Evolutionary conservation across 2,888 invertebrate species (phyloP), one percentile per base, ranked within the genome.

Genomic region (Ptilodon capucinus): DNA sequence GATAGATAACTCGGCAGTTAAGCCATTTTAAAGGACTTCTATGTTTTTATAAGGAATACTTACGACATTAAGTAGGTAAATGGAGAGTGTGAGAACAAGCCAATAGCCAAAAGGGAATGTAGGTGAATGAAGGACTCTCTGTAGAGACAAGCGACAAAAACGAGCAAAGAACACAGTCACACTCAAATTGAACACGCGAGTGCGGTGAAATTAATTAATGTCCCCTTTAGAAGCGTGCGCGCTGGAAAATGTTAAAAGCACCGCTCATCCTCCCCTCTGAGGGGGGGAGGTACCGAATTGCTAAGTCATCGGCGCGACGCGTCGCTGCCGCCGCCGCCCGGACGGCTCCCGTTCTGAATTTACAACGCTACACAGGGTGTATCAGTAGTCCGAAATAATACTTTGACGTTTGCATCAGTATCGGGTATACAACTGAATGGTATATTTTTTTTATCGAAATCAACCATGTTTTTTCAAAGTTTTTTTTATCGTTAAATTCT

Each of bases 161-260:
- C 48, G 59, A 61, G 63, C 63, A 58, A 69, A 66, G 71, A 36
- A 66, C 72, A 75, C 68, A 76, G 74, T 74, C 74, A 77, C 71
- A 81, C 74, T 75, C 63, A 74, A 79, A 83, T 75, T 75, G 78
- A 81, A 77, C 76, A 75, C 76, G 78, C 74, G 70, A 76, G 73
- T 71, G 76, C 72, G 77, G 76, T 68, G 71, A 84, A 88, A 89
- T 87, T 89, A 89, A 89, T 90, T 86, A 89, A 83, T 81, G 82
- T 80, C 76, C 84, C 77, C 76, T 71, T 78, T 73, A 69, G 70
- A 74, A 71, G 70, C 62, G 61, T 63, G 71, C 55, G 65, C 65
- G 54, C 54, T 72, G 74, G 77, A 73, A 83, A 82, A 75, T 80
- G 84, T 84, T 80, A 83, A 85, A 83, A 76, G 75, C 74, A 69